These are phyloP conservation scores for Nyctibius bracteatus DNA, from an alignment of 2,113 vertebrate genomes.

Conservation along the genomic window DNA sequence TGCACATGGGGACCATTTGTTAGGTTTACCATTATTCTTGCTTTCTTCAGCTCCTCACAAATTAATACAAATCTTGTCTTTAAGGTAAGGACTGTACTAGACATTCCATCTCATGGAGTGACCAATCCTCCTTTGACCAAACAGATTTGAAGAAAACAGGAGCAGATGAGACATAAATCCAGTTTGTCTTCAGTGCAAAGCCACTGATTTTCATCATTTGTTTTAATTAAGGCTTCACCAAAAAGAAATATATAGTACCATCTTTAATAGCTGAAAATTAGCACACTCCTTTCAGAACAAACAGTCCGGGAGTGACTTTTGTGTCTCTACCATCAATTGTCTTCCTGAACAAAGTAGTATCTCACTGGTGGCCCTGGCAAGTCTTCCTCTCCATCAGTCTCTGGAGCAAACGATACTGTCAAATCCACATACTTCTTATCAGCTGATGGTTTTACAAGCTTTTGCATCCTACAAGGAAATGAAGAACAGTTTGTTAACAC, in stretches of 20 bases:
- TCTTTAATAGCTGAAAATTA: conserved; percentile 57
- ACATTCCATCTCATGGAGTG: conserved; percentile 24
- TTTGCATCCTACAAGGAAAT: conserved; percentile 88
- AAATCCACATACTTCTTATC: conserved; percentile 95
- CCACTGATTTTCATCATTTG: conserved; percentile 39
- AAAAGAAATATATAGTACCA: conserved; percentile 65
- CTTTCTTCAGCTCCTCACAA: neutral
- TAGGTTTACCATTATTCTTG: neutral
- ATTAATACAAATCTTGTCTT: neutral
- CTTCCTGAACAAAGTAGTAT: conserved; percentile 86
- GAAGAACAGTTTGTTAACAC: neutral
- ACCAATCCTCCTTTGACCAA: conserved; percentile 8
- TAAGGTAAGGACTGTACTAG: conserved; percentile 4
- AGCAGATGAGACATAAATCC: conserved; percentile 43
- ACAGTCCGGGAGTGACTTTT: conserved; percentile 28
- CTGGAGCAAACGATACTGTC: conserved; percentile 94
- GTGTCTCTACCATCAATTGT: conserved; percentile 65
- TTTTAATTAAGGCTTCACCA: conserved; percentile 77
- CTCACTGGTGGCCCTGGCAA: conserved; percentile 94
- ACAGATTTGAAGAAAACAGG: conserved; percentile 2
- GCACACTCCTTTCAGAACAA: conserved; percentile 53
- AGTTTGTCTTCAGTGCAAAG: conserved; percentile 61
- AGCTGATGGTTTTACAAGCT: conserved; percentile 91
- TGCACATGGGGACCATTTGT: neutral
- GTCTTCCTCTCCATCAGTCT: conserved; percentile 91